Evolutionary conservation across 1,140 invertebrate species (phyloP).

Genomic region (Parasteatoda tepidariorum): DNA sequence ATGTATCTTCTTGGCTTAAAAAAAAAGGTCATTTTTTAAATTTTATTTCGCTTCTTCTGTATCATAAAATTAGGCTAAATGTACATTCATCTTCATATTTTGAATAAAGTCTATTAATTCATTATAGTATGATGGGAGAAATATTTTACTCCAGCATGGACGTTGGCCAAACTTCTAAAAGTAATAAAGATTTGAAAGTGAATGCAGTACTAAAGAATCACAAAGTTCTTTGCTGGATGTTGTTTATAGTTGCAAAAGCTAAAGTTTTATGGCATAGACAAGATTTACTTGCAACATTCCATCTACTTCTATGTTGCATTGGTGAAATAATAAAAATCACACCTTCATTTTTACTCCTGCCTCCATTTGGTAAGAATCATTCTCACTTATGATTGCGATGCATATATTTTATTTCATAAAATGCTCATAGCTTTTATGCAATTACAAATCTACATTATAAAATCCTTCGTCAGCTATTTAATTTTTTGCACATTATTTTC

Average conservation of each 20-base stretch:
- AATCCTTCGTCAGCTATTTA: too few species aligned
- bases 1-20: too few species aligned
- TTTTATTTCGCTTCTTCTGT: too few species aligned
- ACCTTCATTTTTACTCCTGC: constrained; percentile 28
- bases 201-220: constrained; percentile 21
- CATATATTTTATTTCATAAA: too few species aligned
- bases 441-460: too few species aligned
- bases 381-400: background rate
- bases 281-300: constrained; percentile 35
- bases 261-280: constrained; percentile 46
- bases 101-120: too few species aligned
- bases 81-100: too few species aligned
- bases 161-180: background rate
- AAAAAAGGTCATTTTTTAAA: too few species aligned
- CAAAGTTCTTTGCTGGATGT: constrained; percentile 27
- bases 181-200: background rate
- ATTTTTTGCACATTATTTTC: too few species aligned
- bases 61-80: too few species aligned
- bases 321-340: constrained; percentile 27
- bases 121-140: constrained; percentile 33
- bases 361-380: constrained; percentile 47
- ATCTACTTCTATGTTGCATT: constrained; percentile 36
- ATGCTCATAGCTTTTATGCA: too few species aligned
- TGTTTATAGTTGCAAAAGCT: constrained; percentile 40
- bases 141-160: background rate